Percentiles rank a stretch among this genome's conserved stretches.
Conservation (phyloP, 2,113 vertebrate genomes). For the Paramormyrops kingsleyae region DNA sequence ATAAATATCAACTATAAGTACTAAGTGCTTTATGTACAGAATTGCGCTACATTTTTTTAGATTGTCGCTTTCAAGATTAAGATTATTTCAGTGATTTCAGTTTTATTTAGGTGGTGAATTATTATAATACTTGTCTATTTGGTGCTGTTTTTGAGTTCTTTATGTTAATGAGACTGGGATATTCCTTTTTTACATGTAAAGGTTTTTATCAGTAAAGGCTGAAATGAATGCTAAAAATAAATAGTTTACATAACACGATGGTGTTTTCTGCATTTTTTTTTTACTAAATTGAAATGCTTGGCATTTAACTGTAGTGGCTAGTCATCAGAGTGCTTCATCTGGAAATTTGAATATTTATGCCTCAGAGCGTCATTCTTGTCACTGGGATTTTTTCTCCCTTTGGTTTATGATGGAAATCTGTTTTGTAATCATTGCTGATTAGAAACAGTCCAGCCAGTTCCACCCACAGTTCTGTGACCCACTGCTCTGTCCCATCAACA, state of each 20-base stretch:
- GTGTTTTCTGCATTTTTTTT: background rate
- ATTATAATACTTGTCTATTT: background rate
- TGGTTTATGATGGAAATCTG: slow-evolving; percentile 4
- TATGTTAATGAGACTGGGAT: background rate
- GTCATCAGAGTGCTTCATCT: background rate
- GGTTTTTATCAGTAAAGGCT: background rate
- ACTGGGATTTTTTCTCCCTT: background rate
- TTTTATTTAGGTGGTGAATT: background rate
- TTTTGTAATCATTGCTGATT: slow-evolving; percentile 1
- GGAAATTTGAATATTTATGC: slow-evolving; percentile 7
- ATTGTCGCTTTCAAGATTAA: background rate
- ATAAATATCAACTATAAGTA: background rate
- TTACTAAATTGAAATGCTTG: background rate
- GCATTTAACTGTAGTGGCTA: slow-evolving; percentile 7
- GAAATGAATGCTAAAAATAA: slow-evolving; percentile 7
- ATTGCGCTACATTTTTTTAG: background rate
- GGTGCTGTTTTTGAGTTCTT: background rate
- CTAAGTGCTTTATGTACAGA: background rate
- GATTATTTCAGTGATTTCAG: background rate
- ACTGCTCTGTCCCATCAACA: background rate
- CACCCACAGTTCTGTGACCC: background rate
- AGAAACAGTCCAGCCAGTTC: background rate
- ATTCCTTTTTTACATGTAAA: background rate
- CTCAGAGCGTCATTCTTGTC: background rate
- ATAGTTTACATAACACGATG: slow-evolving; percentile 8